A percentile compares a stretch with the other conserved stretches of the same genome.
Conservation (phyloP, 2,888 invertebrate genomes). For the Belgica antarctica region DNA sequence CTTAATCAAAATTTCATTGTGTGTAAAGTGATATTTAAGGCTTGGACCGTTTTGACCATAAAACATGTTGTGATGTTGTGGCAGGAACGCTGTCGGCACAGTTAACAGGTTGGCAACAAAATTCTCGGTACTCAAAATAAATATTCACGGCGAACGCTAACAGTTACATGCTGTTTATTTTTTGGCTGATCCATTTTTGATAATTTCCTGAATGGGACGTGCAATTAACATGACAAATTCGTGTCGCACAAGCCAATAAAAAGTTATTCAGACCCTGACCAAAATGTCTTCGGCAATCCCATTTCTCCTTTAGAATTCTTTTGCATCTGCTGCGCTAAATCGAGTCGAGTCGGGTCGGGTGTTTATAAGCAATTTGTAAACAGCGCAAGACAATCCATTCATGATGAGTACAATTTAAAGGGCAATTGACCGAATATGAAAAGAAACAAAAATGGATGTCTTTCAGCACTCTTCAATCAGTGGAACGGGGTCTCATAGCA, state of each 20-base stretch:
- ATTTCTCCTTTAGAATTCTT: neutral
- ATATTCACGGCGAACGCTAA: too few species aligned
- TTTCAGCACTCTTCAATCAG: neutral
- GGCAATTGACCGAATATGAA: neutral
- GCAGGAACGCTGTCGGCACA: too few species aligned
- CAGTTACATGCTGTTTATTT: too few species aligned
- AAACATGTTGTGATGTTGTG: too few species aligned
- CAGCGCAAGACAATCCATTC: neutral
- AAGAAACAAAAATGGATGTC: neutral
- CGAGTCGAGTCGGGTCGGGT: neutral
- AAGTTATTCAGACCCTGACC: conserved; percentile 4
- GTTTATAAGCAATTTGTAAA: neutral
- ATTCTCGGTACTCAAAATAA: too few species aligned
- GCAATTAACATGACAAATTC: conserved; percentile 18
- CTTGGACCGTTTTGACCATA: too few species aligned
- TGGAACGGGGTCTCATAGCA: neutral
- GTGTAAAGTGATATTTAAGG: neutral
- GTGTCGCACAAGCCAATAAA: neutral
- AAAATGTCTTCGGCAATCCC: neutral
- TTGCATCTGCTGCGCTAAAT: neutral
- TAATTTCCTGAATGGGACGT: neutral
- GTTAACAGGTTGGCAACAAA: too few species aligned
- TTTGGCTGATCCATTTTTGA: neutral
- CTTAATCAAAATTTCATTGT: conserved; percentile 28
- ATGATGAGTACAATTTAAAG: neutral